Evolutionary conservation across 2,888 invertebrate species (phyloP), one percentile per base, ranked within the genome.

Genomic region (Nowickia ferox): DNA sequence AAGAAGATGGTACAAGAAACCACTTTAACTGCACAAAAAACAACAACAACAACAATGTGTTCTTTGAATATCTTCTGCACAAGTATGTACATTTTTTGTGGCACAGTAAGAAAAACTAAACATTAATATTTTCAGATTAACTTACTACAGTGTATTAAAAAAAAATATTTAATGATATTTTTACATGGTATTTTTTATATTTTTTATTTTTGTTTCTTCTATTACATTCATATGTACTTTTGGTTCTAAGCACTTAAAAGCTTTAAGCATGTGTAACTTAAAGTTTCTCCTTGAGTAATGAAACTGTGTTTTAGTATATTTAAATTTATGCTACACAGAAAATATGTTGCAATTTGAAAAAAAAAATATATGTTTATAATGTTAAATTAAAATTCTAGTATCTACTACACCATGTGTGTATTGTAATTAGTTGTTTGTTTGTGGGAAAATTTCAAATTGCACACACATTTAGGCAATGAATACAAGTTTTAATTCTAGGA

Each of bases 1-100:
- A 68, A 66, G 83, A 86, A 83, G 86, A 86, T 72, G 78, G 65
- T 46, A 69, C 61, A 61, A 78, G 17, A 69, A 75, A 59, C 71
- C 69, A 77, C 46, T 51, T 42, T 38, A 76, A 44, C 44, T 68
- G 57, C 69, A 30, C 30, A 59, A 51, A 44, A 76, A 40, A 57
- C 66, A 72, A 38, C 42, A 46, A 48, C 71, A 78, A 40, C 40
- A 63, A 44, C 38, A 57, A 84, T n/a, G 46, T 17, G 8, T 9
- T 65, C n/a, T 65, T 42, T 61, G 15, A 1, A 51, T 38, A 65
- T 46, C 30, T 68, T 9, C 51, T 68, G 46, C 51, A 42, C 40
- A 53, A 65, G 22, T 13, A 46, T 4, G 15, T 42, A 10, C 2
- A 46, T 57, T 61, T 65, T 71, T 48, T 81, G 81, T 76, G 75